A percentile compares a stretch with the other conserved stretches of the same genome.
Conservation (phyloP, 2,888 invertebrate species). For the Xanthostigma xanthostigma region DNA sequence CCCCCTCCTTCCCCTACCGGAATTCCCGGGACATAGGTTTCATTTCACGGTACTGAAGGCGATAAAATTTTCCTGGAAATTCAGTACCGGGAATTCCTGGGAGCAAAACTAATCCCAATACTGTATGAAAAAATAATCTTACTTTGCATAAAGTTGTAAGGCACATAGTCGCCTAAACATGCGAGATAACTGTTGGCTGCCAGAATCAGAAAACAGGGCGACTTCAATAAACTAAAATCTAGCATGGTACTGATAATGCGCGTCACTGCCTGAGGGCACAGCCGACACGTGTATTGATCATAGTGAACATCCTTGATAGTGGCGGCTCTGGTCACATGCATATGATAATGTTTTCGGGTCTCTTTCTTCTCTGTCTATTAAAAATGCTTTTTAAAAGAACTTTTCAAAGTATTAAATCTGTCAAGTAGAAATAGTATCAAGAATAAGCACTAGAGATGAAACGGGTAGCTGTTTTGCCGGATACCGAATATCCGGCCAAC, state of each 20-base stretch:
- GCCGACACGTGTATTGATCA: conserved; percentile 30
- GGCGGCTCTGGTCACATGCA: conserved; percentile 38
- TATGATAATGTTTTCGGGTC: conserved; percentile 34
- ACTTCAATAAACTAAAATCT: conserved; percentile 20
- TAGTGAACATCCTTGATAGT: conserved; percentile 29
- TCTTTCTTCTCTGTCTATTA: conserved; percentile 18
- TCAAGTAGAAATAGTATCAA: too few species aligned
- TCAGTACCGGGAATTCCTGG: too few species aligned
- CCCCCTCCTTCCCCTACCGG: too few species aligned
- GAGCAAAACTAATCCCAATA: neutral
- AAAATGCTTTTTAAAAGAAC: too few species aligned
- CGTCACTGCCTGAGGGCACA: conserved; percentile 22
- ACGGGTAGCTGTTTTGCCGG: too few species aligned
- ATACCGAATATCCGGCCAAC: too few species aligned
- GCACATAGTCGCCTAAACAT: conserved; percentile 64
- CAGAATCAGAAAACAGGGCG: conserved; percentile 24
- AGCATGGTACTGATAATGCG: conserved; percentile 24
- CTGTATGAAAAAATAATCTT: conserved; percentile 9
- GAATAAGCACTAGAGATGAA: too few species aligned
- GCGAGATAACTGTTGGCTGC: conserved; percentile 44
- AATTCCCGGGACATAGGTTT: too few species aligned
- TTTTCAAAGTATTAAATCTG: too few species aligned
- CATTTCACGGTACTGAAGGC: too few species aligned
- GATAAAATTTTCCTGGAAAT: too few species aligned
- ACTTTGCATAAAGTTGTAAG: conserved; percentile 47